Evolutionary conservation across 2,113 vertebrate genomes (phyloP), one percentile per base, ranked within the genome.

Genomic region (Podarcis muralis): DNA sequence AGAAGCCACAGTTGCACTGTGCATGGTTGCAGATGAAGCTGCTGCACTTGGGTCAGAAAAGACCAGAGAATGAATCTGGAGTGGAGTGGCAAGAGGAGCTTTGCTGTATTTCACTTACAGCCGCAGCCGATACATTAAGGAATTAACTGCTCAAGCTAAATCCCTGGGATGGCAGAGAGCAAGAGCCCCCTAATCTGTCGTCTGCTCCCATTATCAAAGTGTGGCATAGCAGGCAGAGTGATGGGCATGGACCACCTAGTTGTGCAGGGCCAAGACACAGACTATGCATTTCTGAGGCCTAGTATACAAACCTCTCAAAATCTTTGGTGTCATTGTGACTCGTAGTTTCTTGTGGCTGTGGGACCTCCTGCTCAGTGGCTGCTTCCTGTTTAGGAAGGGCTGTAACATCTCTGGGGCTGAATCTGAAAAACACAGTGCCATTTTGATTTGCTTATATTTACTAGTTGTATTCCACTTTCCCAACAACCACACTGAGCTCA

Each of bases 311-410:
- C 90, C 90, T 88, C 35, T 57, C 6, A 20, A 59, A 25, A 1
- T 69, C 43, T 9, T 53, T 82, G 81, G 2, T 20, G 12, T 15
- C 62, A 6, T 3, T 32, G 40, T 1, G 53, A 62, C 3, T 9
- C 57, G 43, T 0, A 0, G 1, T 3, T 8, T 0, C 1, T 2
- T 25, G 18, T 4, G 69, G 59, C 0, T 0, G 0, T 1, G 0
- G 0, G 6, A 2, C 5, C n/a, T 8, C 71, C 1, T 69, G 53
- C 35, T 92, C 80, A 65, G 79, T 23, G 0, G 0, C 12, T 13
- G 74, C 1, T 25, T 23, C 78, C 3, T 1, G 1, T 8, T 90
- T 12, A 40, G 1, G 11, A 74, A 62, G 59, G 25, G 40, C 84
- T 15, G n/a, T 27, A 32, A 68, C 62, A 20, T 3, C 32, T n/a